A percentile compares a stretch with the other conserved stretches of the same genome.
Conservation (phyloP, 2,888 invertebrate species). For the Amiota communis region DNA sequence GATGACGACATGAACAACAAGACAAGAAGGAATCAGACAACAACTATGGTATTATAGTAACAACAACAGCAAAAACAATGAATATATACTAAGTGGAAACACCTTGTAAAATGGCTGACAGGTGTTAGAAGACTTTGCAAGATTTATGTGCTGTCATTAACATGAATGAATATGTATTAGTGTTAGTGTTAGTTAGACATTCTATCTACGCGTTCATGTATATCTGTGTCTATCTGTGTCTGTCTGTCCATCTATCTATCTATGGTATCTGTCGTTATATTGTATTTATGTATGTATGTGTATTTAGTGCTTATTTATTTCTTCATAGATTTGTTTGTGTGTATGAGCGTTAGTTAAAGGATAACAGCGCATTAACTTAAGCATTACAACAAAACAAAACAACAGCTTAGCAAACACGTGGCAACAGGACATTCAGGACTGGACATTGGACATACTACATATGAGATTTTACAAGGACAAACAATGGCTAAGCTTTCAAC, state of each 20-base stretch:
- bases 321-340: slow-evolving; percentile 31
- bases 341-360: slow-evolving; percentile 56
- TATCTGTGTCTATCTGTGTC: slow-evolving; percentile 13
- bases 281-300: too few relatives aligned
- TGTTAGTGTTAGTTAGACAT: slow-evolving; percentile 47
- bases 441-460: slow-evolving; percentile 47
- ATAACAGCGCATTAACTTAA: slow-evolving; percentile 66
- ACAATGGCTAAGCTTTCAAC: slow-evolving; percentile 61
- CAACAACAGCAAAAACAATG: slow-evolving; percentile 26
- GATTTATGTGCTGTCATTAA: slow-evolving; percentile 66
- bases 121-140: slow-evolving; percentile 66
- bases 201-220: neutral
- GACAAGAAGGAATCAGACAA: slow-evolving; percentile 19
- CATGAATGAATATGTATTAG: slow-evolving; percentile 62
- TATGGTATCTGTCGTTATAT: too few relatives aligned
- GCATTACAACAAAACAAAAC: slow-evolving; percentile 57
- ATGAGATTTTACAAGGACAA: slow-evolving; percentile 23
- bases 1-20: neutral
- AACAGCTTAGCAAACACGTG: slow-evolving; percentile 39
- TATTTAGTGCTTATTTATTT: slow-evolving; percentile 24
- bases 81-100: slow-evolving; percentile 63
- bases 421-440: neutral
- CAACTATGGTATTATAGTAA: slow-evolving; percentile 30
- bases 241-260: slow-evolving; percentile 27
- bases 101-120: slow-evolving; percentile 66